These are phyloP conservation scores for Anthrax anthrax DNA, from an alignment of 2,888 invertebrate species.

Conservation along the genomic window DNA sequence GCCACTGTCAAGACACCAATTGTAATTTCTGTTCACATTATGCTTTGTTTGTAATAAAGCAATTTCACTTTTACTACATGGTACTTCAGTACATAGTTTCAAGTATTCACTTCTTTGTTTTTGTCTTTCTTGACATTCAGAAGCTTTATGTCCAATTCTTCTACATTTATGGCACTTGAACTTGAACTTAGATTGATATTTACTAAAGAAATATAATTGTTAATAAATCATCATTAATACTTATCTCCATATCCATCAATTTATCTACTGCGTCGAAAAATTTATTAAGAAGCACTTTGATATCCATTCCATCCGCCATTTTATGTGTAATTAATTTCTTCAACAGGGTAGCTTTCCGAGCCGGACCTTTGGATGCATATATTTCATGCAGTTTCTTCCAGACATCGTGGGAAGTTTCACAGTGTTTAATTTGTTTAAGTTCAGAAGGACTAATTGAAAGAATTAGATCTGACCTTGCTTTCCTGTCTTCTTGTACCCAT, in stretches of 20 bases:
- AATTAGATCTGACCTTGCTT: constrained; percentile 7
- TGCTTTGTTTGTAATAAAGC: no score
- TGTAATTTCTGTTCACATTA: no score
- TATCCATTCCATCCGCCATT: constrained; percentile 5
- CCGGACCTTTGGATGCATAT: constrained; percentile 8
- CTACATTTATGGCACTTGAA: no score
- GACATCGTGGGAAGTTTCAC: constrained; percentile 5
- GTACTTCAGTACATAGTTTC: no score
- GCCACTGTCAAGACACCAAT: no score
- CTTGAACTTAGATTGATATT: no score
- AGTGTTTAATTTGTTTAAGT: constrained; percentile 4
- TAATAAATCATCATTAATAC: constrained; percentile 6
- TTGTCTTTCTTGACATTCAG: no score
- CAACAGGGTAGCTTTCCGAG: constrained; percentile 6
- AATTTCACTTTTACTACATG: no score
- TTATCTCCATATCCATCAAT: constrained; percentile 5
- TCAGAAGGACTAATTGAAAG: constrained; percentile 8
- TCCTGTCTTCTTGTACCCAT: no score
- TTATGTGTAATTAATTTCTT: constrained; percentile 7
- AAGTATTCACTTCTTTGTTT: no score
- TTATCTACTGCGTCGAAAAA: constrained; percentile 9
- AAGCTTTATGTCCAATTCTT: no score
- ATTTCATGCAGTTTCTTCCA: constrained; percentile 6
- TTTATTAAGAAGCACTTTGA: constrained; percentile 1
- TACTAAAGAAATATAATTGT: constrained; percentile 7